Percentiles rank a stretch among this genome's conserved stretches.
phyloP scores from a whole-genome alignment of 92 coral and sea anemone genomes.

The Paramuricea clavata region DNA sequence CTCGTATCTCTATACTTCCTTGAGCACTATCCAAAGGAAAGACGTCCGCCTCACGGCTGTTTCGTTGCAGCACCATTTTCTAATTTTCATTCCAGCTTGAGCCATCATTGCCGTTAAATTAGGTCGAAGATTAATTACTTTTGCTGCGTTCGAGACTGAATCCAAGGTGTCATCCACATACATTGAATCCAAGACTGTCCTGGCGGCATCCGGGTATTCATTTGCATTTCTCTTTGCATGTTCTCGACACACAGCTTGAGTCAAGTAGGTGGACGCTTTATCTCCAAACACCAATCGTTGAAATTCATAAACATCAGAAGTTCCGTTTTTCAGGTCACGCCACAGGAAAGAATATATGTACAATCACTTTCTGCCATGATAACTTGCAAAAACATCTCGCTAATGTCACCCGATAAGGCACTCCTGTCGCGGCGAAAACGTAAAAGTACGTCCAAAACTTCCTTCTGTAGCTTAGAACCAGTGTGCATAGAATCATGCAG shows the following conservation, averaged over 20 bases:
- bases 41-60: slow-evolving; percentile 39
- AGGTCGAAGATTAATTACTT: slow-evolving; percentile 35
- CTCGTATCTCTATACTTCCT: too few relatives aligned
- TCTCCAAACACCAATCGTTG: slow-evolving; percentile 49
- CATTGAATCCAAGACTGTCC: slow-evolving; percentile 57
- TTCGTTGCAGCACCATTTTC: slow-evolving; percentile 59
- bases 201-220: slow-evolving; percentile 47
- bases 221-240: slow-evolving; percentile 56
- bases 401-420: slow-evolving; percentile 64
- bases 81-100: slow-evolving; percentile 48
- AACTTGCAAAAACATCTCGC: slow-evolving; percentile 69
- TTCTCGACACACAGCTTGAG: slow-evolving; percentile 54
- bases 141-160: slow-evolving; percentile 42
- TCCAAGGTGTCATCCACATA: slow-evolving; percentile 69
- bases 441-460: slow-evolving; percentile 47
- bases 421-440: slow-evolving; percentile 55
- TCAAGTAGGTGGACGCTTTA: slow-evolving; percentile 56
- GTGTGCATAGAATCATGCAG: slow-evolving; percentile 57
- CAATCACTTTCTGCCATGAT: slow-evolving; percentile 53
- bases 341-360: slow-evolving; percentile 62
- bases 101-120: slow-evolving; percentile 29
- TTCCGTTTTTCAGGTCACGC: slow-evolving; percentile 54
- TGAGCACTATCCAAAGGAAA: slow-evolving; percentile 1
- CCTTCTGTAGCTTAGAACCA: slow-evolving; percentile 62
- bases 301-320: slow-evolving; percentile 59